Conservation (phyloP, 2,888 invertebrate species). For the Seira sanloemensis region DNA sequence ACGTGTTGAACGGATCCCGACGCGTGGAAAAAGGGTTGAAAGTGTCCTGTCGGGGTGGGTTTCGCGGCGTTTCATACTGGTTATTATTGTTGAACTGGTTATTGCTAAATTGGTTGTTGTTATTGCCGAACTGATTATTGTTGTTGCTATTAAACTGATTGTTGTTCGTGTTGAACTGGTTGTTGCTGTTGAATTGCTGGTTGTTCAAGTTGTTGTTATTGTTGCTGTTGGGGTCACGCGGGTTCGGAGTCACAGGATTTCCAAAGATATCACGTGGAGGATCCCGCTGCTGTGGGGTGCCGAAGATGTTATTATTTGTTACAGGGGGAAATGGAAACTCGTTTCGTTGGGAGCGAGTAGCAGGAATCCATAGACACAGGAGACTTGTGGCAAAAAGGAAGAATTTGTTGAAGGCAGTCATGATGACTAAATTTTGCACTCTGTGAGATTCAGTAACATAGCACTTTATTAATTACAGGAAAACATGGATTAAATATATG, state of each 20-base stretch:
- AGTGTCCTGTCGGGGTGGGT: slow-evolving; percentile 54
- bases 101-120: neutral
- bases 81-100: slow-evolving; percentile 6
- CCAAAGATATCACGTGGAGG: slow-evolving; percentile 46
- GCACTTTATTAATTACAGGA: neutral
- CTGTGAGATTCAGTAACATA: neutral
- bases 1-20: slow-evolving; percentile 46
- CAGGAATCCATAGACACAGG: neutral
- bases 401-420: neutral
- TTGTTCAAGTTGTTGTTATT: slow-evolving; percentile 31
- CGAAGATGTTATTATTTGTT: slow-evolving; percentile 59
- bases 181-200: neutral
- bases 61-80: slow-evolving; percentile 43
- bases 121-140: slow-evolving; percentile 25
- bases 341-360: slow-evolving; percentile 15
- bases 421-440: neutral
- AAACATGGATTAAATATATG: neutral
- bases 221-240: slow-evolving; percentile 1
- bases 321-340: slow-evolving; percentile 51
- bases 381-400: neutral
- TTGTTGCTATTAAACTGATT: slow-evolving; percentile 25
- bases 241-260: slow-evolving; percentile 39
- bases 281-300: slow-evolving; percentile 53
- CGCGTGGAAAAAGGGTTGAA: slow-evolving; percentile 59
- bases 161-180: slow-evolving; percentile 18